Evolutionary conservation across 2,113 vertebrate genomes (phyloP).

Genomic region (Nematolebias whitei): DNA sequence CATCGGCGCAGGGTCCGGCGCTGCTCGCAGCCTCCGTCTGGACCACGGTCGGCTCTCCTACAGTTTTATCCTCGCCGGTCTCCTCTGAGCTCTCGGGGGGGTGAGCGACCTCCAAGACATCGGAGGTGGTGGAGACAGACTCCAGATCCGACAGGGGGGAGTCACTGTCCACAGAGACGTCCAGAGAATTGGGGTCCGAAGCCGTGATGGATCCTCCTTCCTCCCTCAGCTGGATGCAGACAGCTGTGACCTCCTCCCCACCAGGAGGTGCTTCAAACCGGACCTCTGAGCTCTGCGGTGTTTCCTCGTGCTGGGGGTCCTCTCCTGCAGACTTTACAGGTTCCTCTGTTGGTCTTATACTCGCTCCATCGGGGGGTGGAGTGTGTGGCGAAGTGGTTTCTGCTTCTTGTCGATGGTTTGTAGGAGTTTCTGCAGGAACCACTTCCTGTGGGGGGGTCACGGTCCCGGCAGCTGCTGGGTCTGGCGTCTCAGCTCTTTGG

Average conservation of each 20-base stretch:
- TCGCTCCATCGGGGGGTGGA: background rate
- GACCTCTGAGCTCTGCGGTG: background rate
- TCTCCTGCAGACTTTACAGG: background rate
- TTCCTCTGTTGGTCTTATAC: background rate
- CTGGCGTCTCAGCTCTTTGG: background rate
- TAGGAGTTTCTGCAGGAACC: constrained; percentile 8
- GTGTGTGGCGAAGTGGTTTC: background rate
- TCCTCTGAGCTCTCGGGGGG: constrained; percentile 19
- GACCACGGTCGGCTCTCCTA: background rate
- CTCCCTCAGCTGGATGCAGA: background rate
- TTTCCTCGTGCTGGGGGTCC: background rate
- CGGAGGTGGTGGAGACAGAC: constrained; percentile 30
- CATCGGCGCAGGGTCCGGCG: background rate
- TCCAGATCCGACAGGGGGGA: constrained; percentile 23
- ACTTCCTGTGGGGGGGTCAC: too few species aligned
- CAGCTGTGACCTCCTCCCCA: constrained; percentile 24
- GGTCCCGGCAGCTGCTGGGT: too few species aligned
- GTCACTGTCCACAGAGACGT: constrained; percentile 25
- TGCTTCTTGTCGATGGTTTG: background rate
- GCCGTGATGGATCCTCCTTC: background rate
- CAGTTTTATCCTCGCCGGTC: background rate
- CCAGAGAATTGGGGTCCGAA: constrained; percentile 26
- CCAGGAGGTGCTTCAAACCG: constrained; percentile 35
- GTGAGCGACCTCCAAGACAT: constrained; percentile 6
- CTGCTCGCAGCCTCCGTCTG: background rate